Conservation (phyloP, 2,888 invertebrate genomes). For the Abscondita cerata region DNA sequence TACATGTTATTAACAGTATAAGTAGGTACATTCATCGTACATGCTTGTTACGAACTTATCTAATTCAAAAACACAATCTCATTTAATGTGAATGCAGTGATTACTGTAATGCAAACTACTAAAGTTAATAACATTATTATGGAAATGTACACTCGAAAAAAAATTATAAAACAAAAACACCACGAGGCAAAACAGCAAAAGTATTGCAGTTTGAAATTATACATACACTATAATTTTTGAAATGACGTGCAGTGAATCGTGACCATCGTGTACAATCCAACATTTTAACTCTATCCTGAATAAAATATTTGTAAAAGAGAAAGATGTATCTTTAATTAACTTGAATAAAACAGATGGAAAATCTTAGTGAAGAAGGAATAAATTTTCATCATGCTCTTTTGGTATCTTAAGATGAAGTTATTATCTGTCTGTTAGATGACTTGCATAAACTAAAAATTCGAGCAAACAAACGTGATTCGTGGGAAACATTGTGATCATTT, state of each 20-base stretch:
- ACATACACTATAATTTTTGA: slow-evolving; percentile 45
- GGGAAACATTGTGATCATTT: slow-evolving; percentile 38
- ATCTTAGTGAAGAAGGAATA: slow-evolving; percentile 9
- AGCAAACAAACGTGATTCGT: slow-evolving; percentile 47
- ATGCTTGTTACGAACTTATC: not conserved
- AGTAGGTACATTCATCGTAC: no score
- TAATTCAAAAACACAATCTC: not conserved
- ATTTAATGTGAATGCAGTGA: not conserved
- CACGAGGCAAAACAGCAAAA: slow-evolving; percentile 16
- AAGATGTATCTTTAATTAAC: not conserved
- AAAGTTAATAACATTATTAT: not conserved
- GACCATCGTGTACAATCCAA: slow-evolving; percentile 38
- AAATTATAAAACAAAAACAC: not conserved
- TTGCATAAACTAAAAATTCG: slow-evolving; percentile 45
- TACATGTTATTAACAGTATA: no score
- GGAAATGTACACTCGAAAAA: not conserved
- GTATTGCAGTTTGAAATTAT: slow-evolving; percentile 42
- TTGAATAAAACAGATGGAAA: not conserved
- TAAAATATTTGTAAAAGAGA: slow-evolving; percentile 11
- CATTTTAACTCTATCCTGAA: slow-evolving; percentile 23
- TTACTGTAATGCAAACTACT: not conserved
- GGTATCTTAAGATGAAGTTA: slow-evolving; percentile 47
- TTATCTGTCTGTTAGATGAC: slow-evolving; percentile 47
- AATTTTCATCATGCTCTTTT: slow-evolving; percentile 30
- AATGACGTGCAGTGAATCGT: slow-evolving; percentile 45